Base-by-base conservation (phyloP, 2,113 vertebrate species). In the Caloenas nicobarica region DNA sequence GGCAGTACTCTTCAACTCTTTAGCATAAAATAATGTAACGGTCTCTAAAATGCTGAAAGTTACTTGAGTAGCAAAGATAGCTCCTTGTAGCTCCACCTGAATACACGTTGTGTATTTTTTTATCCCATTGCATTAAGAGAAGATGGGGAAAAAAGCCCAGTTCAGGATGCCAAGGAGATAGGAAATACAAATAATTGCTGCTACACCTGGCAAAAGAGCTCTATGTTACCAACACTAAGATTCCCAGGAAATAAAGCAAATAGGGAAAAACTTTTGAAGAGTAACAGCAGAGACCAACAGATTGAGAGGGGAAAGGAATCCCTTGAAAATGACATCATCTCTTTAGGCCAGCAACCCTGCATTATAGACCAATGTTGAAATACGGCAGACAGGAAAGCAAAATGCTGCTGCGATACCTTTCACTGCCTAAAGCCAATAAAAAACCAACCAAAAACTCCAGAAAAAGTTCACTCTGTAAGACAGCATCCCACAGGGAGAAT, bases 1-100 rank as follows among this genome's bases (percentile, higher is more conserved):
- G 95, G 96, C 94, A 96, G 86, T 91, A 86, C 91, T 96, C 77
- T 62, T 95, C 96, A 95, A 81, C 66, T 92, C 73, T 92, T 88
- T 81, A 91, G 81, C 83, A 95, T 92, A 93, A 93, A 87, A 71
- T 94, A 92, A 94, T 51, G 51, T 86, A 91, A 91, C 1, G 4
- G 51, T 53, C 91, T 86, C 92, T 68, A 91, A 95, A 94, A 93
- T 81, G 65, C 94, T 85, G 68, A 53, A 93, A 93, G 86, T 87
- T 91, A 51, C 34, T 48, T 74, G 53, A 84, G 61, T n/a, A 76
- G 80, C 72, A 92, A 88, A 95, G 83, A 96, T 1, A 86, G n/a
- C 34, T 90, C 76, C 29, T 36, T 61, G 57, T 3, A 57, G 68
- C 51, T 91, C 57, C 61, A 71, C 8, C 21, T 86, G 53, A 92